A percentile compares a stretch with the other conserved stretches of the same genome.
Conservation (phyloP, 2,113 vertebrate genomes). For the Anas platyrhynchos region DNA sequence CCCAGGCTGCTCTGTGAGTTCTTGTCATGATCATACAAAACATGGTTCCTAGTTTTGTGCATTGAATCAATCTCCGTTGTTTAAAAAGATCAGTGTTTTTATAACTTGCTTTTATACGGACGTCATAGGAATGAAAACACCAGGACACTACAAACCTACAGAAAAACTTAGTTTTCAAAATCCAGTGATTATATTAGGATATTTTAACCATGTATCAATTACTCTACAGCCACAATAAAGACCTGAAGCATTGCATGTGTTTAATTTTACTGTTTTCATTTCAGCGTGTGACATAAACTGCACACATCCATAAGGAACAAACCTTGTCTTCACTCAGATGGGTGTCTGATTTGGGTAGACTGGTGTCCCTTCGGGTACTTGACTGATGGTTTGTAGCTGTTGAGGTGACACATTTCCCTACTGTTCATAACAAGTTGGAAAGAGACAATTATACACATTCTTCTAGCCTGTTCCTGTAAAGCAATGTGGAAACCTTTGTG, state of each 20-base stretch:
- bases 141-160: conserved; percentile 69
- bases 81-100: conserved; percentile 54
- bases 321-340: rapidly evolving
- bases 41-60: conserved; percentile 21
- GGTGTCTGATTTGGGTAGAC: not conserved
- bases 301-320: not conserved
- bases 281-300: not conserved
- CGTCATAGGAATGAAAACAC: conserved; percentile 59
- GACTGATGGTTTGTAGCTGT: not conserved
- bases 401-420: not conserved
- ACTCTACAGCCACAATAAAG: conserved; percentile 75
- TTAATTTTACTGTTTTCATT: not conserved
- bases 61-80: conserved; percentile 5
- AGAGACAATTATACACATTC: rapidly evolving
- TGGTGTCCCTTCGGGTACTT: rapidly evolving
- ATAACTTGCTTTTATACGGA: conserved; percentile 69
- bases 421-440: not conserved
- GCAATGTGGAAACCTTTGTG: not conserved
- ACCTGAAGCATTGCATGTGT: conserved; percentile 17
- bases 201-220: conserved; percentile 66
- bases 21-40: not conserved
- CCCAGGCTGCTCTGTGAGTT: not conserved
- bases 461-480: not conserved
- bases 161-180: conserved; percentile 77
- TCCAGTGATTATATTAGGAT: conserved; percentile 49